Base-by-base conservation (phyloP, 1,140 invertebrate genomes). In the Nixonia krombeini region DNA sequence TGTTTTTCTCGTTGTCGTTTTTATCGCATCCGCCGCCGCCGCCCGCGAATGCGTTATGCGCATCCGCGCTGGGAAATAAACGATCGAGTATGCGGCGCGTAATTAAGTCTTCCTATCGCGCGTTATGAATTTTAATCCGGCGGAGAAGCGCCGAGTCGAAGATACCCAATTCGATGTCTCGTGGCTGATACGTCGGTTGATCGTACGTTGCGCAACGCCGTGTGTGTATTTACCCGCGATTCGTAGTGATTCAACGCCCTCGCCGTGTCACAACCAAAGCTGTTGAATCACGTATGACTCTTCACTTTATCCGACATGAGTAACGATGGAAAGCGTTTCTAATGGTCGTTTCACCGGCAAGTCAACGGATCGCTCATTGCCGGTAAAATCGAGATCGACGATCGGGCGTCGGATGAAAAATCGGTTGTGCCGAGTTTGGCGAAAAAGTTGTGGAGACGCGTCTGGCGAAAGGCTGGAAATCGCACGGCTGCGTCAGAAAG, bases 401-500 rank as follows among this genome's bases (percentile, higher is more conserved):
- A 9, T 21, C 12, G 16, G n/a, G 44, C 44, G 49, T 63, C 59
- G 35, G 21, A 44, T 44, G 31, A 33, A 33, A 13, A 13, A 21
- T 21, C 21, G 6, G 6, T 21, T 21, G 21, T 21, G 28, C 10
- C 28, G 28, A 29, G 28, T n/a, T n/a, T n/a, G n/a, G n/a, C n/a
- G 10, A 9, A n/a, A 29, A 9, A 29, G 9, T 9, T 29, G 9
- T 9, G 2, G n/a, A n/a, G n/a, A n/a, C n/a, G n/a, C n/a, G n/a
- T n/a, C n/a, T n/a, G n/a, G n/a, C n/a, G n/a, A 55, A 40, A 50
- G 46, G 56, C 51, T 67, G 64, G 42, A 61, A 67, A 67, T 26
- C 51, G 46, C 64, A 61, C 51, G 64, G 10, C 56, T 67, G 57
- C 65, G 65, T 62, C 65, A 62, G 65, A 62, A 21, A 17, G 46